Evolutionary conservation across 2,797 vertebrate species (phyloP).

Genomic region (Pangasius krempfi): DNA sequence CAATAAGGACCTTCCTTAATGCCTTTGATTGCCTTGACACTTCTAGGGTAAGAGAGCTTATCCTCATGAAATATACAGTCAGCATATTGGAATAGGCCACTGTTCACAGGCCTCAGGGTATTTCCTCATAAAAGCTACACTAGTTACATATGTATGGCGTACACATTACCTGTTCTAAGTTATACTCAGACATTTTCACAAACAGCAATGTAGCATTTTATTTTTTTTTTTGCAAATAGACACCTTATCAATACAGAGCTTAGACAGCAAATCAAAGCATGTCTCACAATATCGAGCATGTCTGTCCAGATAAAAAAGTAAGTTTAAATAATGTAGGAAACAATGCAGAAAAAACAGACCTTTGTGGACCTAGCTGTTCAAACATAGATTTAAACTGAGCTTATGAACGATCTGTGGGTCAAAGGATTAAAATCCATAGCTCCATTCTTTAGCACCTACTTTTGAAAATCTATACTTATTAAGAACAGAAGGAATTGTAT

Average conservation of each 20-base stretch:
- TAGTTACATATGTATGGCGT: neutral
- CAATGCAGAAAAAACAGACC: neutral
- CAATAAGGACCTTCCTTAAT: constrained; percentile 60
- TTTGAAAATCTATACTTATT: neutral
- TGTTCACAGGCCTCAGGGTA: constrained; percentile 31
- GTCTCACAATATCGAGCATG: neutral
- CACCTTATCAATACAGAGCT: neutral
- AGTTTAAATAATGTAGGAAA: neutral
- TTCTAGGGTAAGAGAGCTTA: constrained; percentile 68
- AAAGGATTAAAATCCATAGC: neutral
- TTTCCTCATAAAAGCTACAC: neutral
- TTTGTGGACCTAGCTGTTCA: neutral
- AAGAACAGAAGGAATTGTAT: neutral
- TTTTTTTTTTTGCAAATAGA: neutral
- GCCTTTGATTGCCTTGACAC: constrained; percentile 64
- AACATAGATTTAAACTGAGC: neutral
- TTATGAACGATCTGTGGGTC: neutral
- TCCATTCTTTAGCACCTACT: neutral
- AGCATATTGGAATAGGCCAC: constrained; percentile 64
- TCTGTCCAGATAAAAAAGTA: neutral
- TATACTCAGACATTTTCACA: neutral
- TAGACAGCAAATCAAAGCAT: neutral
- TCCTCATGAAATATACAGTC: constrained; percentile 61
- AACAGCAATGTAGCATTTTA: neutral
- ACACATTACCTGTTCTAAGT: neutral